Evolutionary conservation across 2,113 vertebrate genomes (phyloP), one percentile per base, ranked within the genome.

Genomic region (Chionodraco myersi): DNA sequence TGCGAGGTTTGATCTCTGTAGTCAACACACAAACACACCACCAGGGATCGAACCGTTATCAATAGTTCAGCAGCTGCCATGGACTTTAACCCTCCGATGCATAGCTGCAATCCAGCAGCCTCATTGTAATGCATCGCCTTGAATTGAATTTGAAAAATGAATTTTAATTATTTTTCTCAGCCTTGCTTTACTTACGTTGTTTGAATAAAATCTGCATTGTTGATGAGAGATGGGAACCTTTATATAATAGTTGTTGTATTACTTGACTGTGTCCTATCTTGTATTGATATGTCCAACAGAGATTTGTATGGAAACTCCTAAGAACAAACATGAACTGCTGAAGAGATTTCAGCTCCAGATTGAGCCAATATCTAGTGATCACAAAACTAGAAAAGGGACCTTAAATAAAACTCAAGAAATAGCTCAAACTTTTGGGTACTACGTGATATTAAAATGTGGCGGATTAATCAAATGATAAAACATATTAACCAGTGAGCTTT

Each of bases 1-100:
- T 54, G 78, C 64, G 9, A 26, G 89, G 82, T 75, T 89, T 85
- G 82, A 91, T 81, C 86, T 82, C 63, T 79, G 75, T 78, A 56
- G 81, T 68, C 79, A 88, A 85, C 82, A 82, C 70, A 81, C 8
- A 75, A 72, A 75, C 72, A 71, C 78, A 75, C 64, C 87, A 78
- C 63, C 75, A 45, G 60, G 80, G 81, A 92, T 77, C n/a, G n/a
- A 80, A 74, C 52, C 10, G 30, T 69, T 79, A 72, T 76, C 73
- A 68, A 56, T 76, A 78, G 76, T 86, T 89, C 73, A 84, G 71
- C 84, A 68, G 73, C 77, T 65, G 73, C 66, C 66, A 3, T 45
- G 53, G 60, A 78, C 74, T 75, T 75, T 82, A 79, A 78, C 77
- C 66, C 54, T 6, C 41, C 48, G 4, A 44, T 63, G 26, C 66